Evolutionary conservation across 2,797 vertebrate genomes (phyloP).

Genomic region (Pseudochirops cupreus): DNA sequence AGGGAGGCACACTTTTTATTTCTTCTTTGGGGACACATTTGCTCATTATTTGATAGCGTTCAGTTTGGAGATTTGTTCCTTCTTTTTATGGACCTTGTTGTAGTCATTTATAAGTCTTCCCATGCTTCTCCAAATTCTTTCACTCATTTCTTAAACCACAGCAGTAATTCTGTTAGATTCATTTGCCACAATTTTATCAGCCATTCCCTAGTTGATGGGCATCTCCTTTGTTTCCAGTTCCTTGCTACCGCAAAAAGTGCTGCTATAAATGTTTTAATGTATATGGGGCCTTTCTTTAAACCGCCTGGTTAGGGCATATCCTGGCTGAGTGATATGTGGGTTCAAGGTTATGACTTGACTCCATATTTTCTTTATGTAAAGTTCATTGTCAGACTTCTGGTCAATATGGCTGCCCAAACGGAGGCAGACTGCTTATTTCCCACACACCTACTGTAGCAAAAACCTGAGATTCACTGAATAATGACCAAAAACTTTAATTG

Average conservation of each 20-base stretch:
- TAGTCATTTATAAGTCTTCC: neutral
- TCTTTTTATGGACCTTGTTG: neutral
- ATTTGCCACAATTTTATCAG: neutral
- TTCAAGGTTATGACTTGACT: neutral
- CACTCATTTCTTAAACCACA: neutral
- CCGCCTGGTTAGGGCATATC: neutral
- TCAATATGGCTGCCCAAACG: neutral
- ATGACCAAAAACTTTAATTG: neutral
- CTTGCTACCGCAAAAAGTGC: neutral
- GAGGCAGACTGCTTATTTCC: neutral
- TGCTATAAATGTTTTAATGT: neutral
- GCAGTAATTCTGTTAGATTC: neutral
- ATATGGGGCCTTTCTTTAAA: neutral
- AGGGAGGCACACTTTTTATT: neutral
- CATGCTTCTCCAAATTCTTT: neutral
- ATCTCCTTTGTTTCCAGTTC: neutral
- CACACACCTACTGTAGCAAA: neutral
- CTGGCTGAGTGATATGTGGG: neutral
- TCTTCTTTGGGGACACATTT: neutral
- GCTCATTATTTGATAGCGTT: neutral
- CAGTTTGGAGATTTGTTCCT: neutral
- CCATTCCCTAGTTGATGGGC: neutral
- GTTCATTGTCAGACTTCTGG: neutral
- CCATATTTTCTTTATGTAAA: neutral
- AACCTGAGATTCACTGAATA: neutral